These are phyloP conservation scores for Chrysomela aeneicollis DNA, from an alignment of 2,888 invertebrate genomes.

Conservation along the genomic window DNA sequence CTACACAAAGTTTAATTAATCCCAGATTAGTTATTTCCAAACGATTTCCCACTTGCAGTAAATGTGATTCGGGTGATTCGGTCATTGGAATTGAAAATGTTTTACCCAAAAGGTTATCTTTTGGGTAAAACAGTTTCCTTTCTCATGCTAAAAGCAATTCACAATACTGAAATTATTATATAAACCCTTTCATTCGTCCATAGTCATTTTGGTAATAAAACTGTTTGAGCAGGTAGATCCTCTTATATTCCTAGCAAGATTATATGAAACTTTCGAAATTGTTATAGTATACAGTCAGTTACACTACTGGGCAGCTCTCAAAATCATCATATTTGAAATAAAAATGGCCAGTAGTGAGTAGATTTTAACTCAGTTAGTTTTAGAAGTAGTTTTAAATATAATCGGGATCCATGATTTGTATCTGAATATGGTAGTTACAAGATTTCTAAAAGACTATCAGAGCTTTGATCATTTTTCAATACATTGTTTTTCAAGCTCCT, in stretches of 20 bases:
- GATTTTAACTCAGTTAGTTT: conserved; percentile 55
- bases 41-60: too few species aligned
- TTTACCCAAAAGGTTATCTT: too few species aligned
- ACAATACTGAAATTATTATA: too few species aligned
- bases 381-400: conserved; percentile 22
- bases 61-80: too few species aligned
- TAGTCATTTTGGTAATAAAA: neutral
- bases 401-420: neutral
- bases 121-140: too few species aligned
- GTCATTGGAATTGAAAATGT: too few species aligned
- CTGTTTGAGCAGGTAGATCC: conserved; percentile 3
- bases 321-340: conserved; percentile 58
- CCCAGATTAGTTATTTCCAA: too few species aligned
- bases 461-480: too few species aligned
- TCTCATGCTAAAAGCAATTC: too few species aligned
- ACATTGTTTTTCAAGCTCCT: too few species aligned
- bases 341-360: conserved; percentile 62
- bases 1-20: neutral
- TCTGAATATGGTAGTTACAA: neutral
- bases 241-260: conserved; percentile 33
- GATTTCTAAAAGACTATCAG: too few species aligned
- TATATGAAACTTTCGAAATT: conserved; percentile 54
- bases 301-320: conserved; percentile 61
- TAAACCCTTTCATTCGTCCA: too few species aligned
- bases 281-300: conserved; percentile 60